Conservation (phyloP, 2,113 vertebrate species). For the Notarius quadriscutis region DNA sequence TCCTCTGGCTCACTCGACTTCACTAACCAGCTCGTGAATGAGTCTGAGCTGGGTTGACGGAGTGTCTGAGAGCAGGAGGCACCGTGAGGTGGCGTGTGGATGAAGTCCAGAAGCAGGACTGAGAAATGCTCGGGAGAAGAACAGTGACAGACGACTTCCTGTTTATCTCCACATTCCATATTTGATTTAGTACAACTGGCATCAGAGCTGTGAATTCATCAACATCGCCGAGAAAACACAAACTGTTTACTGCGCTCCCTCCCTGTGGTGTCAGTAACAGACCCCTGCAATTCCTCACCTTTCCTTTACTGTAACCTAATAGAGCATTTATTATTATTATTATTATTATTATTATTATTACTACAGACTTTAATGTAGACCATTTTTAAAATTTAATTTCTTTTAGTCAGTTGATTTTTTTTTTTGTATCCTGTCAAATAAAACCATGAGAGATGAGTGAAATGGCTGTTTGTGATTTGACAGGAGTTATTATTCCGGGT, state of each 20-base stretch:
- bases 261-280: too few species aligned
- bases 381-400: neutral
- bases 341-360: neutral
- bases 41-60: accelerated
- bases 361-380: neutral
- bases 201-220: neutral
- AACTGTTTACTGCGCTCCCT: too few species aligned
- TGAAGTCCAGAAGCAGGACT: neutral
- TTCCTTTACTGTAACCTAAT: too few species aligned
- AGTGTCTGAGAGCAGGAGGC: neutral
- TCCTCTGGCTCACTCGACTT: neutral
- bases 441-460: neutral
- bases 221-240: neutral
- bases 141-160: neutral
- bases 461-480: neutral
- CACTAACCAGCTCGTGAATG: neutral
- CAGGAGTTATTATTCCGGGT: too few species aligned
- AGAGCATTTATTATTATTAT: neutral
- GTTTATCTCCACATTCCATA: neutral
- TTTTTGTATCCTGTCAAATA: neutral
- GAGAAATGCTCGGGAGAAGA: neutral
- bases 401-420: neutral
- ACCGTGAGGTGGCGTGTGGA: neutral
- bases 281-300: too few species aligned
- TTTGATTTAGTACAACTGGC: neutral